Evolutionary conservation across 2,888 invertebrate species (phyloP), one percentile per base, ranked within the genome.

Genomic region (Erebia epiphron): DNA sequence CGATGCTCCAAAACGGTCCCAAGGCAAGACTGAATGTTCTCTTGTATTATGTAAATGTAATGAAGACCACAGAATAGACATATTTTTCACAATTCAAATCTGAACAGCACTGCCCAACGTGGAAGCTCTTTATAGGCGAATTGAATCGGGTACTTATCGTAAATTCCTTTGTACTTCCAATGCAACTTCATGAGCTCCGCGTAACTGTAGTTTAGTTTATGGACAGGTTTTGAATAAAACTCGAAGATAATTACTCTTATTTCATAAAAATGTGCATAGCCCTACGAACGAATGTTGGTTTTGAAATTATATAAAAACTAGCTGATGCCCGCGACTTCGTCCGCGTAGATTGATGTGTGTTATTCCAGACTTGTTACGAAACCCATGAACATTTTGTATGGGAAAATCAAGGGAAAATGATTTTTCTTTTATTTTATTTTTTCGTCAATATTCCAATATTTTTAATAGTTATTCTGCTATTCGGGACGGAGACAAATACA

Each of bases 61-160:
- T 62, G 49, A 49, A 14, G 46, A 26, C 49, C 66, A 21, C 49
- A 58, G 49, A 67, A 67, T 49, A 58, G 57, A 58, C 58, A 67
- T 58, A 58, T 58, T 67, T 67, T 67, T 67, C 58, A 67, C 67
- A 67, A 67, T 67, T 58, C 67, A 67, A 67, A 67, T 67, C 58
- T 58, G 26, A 46, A 58, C 67, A 67, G 46, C 58, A 49, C 26
- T 49, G 67, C 10, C 67, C 58, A 57, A 26, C 58, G 43, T n/a
- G 49, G 57, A 58, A 58, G 58, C 67, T 26, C 54, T 67, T 58
- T 67, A 67, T 49, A 66, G 46, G 58, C 49, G 67, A 67, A 67
- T 67, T 67, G 67, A 67, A 67, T 49, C 49, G 49, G 57, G 64
- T 64, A 64, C 50, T 67, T 67, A 67, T 67, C 67, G 58, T 67